Evolutionary conservation across 2,888 invertebrate species (phyloP).

Genomic region (Drosophila cracens): DNA sequence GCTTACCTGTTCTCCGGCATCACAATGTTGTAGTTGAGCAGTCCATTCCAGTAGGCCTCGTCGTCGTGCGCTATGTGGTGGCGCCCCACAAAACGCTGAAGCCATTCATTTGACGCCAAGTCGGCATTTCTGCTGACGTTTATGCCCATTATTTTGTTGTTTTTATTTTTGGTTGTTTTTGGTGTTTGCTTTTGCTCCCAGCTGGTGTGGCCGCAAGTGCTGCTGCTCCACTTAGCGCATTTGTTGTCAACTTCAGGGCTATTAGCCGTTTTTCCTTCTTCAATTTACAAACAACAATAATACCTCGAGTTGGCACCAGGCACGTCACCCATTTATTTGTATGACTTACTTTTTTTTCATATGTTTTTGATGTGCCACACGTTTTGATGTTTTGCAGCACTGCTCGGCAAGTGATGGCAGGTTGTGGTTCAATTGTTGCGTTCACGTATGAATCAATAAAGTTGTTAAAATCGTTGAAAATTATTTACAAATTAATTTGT

Average conservation of each 20-base stretch:
- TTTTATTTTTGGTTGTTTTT: conserved; percentile 2
- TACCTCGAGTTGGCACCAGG: conserved; percentile 59
- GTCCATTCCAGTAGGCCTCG: conserved; percentile 97
- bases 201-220: conserved; percentile 18
- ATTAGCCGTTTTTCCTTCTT: conserved; percentile 25
- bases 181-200: conserved; percentile 11
- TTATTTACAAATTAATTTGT: neutral
- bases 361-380: conserved; percentile 49
- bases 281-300: conserved; percentile 51
- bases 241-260: conserved; percentile 27
- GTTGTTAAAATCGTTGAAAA: neutral
- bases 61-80: conserved; percentile 91
- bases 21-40: conserved; percentile 95
- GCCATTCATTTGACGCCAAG: conserved; percentile 91
- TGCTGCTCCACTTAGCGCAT: conserved; percentile 47
- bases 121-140: conserved; percentile 92
- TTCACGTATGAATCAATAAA: neutral
- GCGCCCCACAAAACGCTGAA: conserved; percentile 91
- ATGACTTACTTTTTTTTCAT: conserved; percentile 48
- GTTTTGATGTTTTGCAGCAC: conserved; percentile 31
- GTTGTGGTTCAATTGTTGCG: conserved; percentile 4
- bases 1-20: conserved; percentile 90
- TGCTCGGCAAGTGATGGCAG: conserved; percentile 34
- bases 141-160: conserved; percentile 89
- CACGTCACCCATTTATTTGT: conserved; percentile 65